Conservation (phyloP, 2,113 vertebrate genomes). For the Kryptolebias marmoratus region DNA sequence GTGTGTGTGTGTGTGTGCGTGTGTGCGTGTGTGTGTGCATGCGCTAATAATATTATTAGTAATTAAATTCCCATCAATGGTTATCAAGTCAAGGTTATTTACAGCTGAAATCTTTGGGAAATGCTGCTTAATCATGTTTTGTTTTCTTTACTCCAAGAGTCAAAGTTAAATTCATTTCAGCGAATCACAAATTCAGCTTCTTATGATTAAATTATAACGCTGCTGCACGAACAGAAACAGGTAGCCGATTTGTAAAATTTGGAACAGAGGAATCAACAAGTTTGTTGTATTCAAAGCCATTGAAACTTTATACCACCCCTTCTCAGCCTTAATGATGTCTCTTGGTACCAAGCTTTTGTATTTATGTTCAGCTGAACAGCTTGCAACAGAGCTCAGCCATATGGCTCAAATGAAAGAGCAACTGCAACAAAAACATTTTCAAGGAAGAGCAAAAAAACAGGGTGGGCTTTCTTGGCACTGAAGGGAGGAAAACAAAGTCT, state of each 20-base stretch:
- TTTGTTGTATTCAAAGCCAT: conserved; percentile 36
- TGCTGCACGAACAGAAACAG: background rate
- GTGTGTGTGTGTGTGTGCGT: conserved; percentile 13
- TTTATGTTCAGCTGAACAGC: conserved; percentile 65
- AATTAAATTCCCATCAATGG: conserved; percentile 21
- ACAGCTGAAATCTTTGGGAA: background rate
- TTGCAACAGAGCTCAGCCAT: conserved; percentile 60
- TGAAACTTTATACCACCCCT: conserved; percentile 48
- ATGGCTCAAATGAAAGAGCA: conserved; percentile 60
- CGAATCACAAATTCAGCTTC: background rate
- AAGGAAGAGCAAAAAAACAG: conserved; percentile 22
- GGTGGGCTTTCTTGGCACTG: conserved; percentile 31
- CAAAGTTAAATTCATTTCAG: background rate
- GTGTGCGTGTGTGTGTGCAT: conserved; percentile 1
- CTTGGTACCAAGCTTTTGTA: conserved; percentile 56
- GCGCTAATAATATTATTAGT: conserved; percentile 4
- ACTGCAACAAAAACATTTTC: conserved; percentile 46
- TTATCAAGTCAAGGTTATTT: conserved; percentile 1
- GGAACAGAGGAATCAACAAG: conserved; percentile 40
- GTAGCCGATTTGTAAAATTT: conserved; percentile 5
- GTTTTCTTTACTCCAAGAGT: background rate
- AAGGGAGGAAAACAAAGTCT: conserved; percentile 37
- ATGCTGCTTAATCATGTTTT: too few relatives aligned
- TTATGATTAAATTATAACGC: background rate
- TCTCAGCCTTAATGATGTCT: conserved; percentile 65